Evolutionary conservation across 2,888 invertebrate genomes (phyloP), one percentile per base, ranked within the genome.

Genomic region (Lithophane leautieri): DNA sequence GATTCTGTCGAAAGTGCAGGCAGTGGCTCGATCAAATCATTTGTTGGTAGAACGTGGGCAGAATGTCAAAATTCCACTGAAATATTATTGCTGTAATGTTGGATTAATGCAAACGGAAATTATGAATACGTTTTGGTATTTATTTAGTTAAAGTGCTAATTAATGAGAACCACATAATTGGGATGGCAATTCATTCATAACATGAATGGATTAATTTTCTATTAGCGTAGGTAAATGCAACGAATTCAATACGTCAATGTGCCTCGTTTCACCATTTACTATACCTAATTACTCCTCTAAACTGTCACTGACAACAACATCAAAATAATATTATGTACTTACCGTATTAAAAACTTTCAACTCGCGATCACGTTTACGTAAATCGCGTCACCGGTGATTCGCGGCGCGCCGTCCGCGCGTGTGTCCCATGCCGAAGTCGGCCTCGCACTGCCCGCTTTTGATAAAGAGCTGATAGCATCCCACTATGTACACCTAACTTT

Each of bases 371-470:
- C 84, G 79, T 83, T 83, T 82, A 88, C 88, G 85, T 66, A 81
- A 82, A 79, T 34, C 66, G 44, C 70, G 73, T 42, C 58, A 68
- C 54, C 66, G 61, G 34, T 60, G 22, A 79, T 54, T 72, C 56
- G 62, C 73, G 78, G 81, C 79, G 85, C 74, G 42, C 69, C 65
- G 68, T 47, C 73, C 79, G 79, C 87, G 89, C 94, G 94, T 92
- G 89, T 89, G 87, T 82, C 80, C 79, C 86, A 83, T 79, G 84
- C 90, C 90, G 86, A 78, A 68, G 88, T 66, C 87, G 89, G 87
- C 80, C 61, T 79, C 83, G 73, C 86, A 92, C 91, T 91, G 89
- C 70, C 84, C 52, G 79, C 65, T 70, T 72, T 67, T 87, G 86
- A 87, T 87, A 87, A 87, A 87, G 81, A 83, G 47, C 79, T 85